Evolutionary conservation across 2,113 vertebrate genomes (phyloP).

Genomic region (Murina feae): DNA sequence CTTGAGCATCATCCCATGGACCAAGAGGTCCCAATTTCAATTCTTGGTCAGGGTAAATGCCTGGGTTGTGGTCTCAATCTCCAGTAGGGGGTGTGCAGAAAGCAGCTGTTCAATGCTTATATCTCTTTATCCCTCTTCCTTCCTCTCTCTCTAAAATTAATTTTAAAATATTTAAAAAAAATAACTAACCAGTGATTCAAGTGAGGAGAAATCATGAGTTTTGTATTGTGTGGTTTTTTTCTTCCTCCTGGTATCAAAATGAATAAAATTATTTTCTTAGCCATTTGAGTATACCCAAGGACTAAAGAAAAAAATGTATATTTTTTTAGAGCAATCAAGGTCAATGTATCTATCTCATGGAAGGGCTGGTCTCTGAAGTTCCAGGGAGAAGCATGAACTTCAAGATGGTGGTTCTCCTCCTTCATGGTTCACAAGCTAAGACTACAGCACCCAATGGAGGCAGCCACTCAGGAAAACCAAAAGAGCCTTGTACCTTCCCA

Average conservation of each 20-base stretch:
- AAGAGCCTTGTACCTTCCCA: neutral
- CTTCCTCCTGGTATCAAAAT: neutral
- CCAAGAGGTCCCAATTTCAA: too few relatives aligned
- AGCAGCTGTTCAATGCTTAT: too few relatives aligned
- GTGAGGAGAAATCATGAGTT: neutral
- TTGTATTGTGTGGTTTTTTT: neutral
- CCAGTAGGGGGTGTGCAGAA: too few relatives aligned
- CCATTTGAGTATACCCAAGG: neutral
- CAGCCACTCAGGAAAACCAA: neutral
- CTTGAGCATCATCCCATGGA: too few relatives aligned
- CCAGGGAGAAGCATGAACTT: neutral
- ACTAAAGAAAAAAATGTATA: neutral
- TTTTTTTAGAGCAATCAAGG: neutral
- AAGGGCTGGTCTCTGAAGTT: neutral
- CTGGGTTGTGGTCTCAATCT: too few relatives aligned
- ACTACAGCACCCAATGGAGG: fast-evolving
- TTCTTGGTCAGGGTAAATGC: too few relatives aligned
- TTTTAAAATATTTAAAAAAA: neutral
- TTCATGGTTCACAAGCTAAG: neutral
- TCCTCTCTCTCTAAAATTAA: too few relatives aligned
- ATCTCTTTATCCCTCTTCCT: too few relatives aligned
- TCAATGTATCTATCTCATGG: too few relatives aligned
- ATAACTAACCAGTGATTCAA: neutral
- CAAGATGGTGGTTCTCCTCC: too few relatives aligned
- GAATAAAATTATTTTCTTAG: neutral